phyloP scores from a whole-genome alignment of 2,888 invertebrate species.

The Homarus gammarus region DNA sequence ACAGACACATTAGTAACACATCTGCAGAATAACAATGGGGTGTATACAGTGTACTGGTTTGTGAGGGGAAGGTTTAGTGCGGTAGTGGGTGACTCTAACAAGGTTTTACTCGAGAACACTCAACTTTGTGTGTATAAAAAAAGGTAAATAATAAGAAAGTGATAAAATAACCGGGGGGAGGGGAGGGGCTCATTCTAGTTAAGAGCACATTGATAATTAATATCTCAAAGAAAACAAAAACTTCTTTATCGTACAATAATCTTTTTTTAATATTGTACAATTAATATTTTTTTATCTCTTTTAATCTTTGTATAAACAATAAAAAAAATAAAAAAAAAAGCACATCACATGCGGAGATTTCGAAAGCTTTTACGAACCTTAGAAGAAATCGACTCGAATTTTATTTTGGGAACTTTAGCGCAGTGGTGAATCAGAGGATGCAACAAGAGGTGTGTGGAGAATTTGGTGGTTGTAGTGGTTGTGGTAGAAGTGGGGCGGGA shows the following conservation, averaged over 20 bases:
- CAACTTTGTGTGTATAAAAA: not conserved
- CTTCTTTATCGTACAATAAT: not conserved
- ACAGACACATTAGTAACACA: constrained; percentile 24
- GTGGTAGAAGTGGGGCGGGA: constrained; percentile 33
- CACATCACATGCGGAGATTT: constrained; percentile 55
- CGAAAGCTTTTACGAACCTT: constrained; percentile 48
- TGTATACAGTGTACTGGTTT: constrained; percentile 5
- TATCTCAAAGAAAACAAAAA: not conserved
- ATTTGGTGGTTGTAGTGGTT: constrained; percentile 17
- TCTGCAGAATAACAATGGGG: not conserved
- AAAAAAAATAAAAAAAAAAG: constrained; percentile 36
- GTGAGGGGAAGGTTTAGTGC: constrained; percentile 19
- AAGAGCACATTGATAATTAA: not conserved
- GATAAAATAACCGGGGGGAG: not conserved
- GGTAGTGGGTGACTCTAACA: not conserved
- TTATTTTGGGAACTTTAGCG: constrained; percentile 32
- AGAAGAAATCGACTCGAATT: constrained; percentile 38
- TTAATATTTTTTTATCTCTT: not conserved
- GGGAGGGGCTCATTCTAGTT: not conserved
- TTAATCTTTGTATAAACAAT: constrained; percentile 21
- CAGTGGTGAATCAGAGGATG: constrained; percentile 37
- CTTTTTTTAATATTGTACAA: not conserved
- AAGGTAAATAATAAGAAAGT: not conserved
- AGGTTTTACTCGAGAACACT: constrained; percentile 9
- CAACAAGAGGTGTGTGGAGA: constrained; percentile 37